Evolutionary conservation across 1,140 invertebrate species (phyloP).

Genomic region (Hycleus cichorii): DNA sequence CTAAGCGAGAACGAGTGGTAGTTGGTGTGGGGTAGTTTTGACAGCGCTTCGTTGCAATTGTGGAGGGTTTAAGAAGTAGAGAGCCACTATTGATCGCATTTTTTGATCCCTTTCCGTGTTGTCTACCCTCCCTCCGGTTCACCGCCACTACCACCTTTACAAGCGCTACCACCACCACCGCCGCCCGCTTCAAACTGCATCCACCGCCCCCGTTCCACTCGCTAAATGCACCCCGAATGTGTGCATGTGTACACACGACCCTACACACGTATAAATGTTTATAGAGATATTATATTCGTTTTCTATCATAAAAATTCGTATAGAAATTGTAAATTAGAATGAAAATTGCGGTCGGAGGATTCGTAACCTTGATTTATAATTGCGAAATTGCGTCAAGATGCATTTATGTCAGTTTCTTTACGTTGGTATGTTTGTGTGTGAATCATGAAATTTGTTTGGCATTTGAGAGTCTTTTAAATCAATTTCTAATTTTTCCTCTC

Average conservation of each 20-base stretch:
- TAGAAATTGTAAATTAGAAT: background rate
- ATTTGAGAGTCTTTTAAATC: constrained; percentile 28
- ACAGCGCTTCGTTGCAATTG: constrained; percentile 42
- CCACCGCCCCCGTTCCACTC: constrained; percentile 7
- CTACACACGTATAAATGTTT: too few species aligned
- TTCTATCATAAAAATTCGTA: background rate
- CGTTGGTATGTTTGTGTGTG: constrained; percentile 17
- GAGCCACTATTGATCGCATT: constrained; percentile 43
- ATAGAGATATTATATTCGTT: too few species aligned
- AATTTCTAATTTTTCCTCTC: constrained; percentile 27
- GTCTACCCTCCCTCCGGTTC: constrained; percentile 15
- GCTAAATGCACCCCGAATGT: constrained; percentile 24
- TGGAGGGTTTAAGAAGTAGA: constrained; percentile 42
- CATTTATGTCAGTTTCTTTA: constrained; percentile 17
- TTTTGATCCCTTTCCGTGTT: constrained; percentile 41
- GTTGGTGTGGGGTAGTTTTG: constrained; percentile 34
- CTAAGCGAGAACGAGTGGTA: too few species aligned
- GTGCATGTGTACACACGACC: constrained; percentile 25
- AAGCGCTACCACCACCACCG: constrained; percentile 2
- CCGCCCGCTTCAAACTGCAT: background rate
- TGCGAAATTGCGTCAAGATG: constrained; percentile 34
- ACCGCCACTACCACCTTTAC: background rate
- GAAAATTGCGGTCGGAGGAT: constrained; percentile 29
- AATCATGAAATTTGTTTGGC: constrained; percentile 34
- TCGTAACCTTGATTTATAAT: constrained; percentile 37